These are phyloP conservation scores for Parapristionchus giblindavisi DNA, from an alignment of 2,888 invertebrate species.

Conservation along the genomic window DNA sequence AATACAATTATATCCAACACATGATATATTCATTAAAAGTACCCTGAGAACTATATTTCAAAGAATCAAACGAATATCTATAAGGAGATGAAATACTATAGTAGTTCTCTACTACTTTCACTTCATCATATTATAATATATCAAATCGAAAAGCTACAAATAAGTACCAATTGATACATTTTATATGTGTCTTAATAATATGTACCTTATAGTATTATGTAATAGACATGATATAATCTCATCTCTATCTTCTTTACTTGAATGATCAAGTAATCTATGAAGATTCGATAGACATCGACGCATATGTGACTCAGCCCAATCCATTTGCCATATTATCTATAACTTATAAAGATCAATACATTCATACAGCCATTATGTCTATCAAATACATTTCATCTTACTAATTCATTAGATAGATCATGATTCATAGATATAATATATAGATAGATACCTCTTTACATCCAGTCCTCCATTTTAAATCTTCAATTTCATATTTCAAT, in stretches of 20 bases:
- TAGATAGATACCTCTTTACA: slow-evolving; percentile 49
- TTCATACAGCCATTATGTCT: not conserved
- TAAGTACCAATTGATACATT: too few relatives aligned
- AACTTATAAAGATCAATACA: not conserved
- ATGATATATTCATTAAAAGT: too few relatives aligned
- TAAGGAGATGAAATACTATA: too few relatives aligned
- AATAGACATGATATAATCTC: slow-evolving; percentile 51
- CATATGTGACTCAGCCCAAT: slow-evolving; percentile 67
- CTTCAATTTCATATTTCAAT: slow-evolving; percentile 62
- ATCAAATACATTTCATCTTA: not conserved
- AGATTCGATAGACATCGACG: slow-evolving; percentile 61
- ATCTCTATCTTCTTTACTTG: slow-evolving; percentile 40
- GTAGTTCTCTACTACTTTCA: too few relatives aligned
- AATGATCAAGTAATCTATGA: slow-evolving; percentile 57
- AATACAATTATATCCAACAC: too few relatives aligned
- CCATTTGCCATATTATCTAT: slow-evolving; percentile 64
- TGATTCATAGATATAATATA: not conserved
- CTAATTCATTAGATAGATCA: not conserved
- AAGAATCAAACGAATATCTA: too few relatives aligned
- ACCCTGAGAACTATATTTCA: too few relatives aligned
- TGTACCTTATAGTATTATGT: slow-evolving; percentile 34
- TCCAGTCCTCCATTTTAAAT: slow-evolving; percentile 61
- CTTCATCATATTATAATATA: too few relatives aligned
- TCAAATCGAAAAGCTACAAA: too few relatives aligned
- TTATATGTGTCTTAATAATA: too few relatives aligned